phyloP scores from a whole-genome alignment of 1,140 invertebrate species.

The Drosophila arawakana region DNA sequence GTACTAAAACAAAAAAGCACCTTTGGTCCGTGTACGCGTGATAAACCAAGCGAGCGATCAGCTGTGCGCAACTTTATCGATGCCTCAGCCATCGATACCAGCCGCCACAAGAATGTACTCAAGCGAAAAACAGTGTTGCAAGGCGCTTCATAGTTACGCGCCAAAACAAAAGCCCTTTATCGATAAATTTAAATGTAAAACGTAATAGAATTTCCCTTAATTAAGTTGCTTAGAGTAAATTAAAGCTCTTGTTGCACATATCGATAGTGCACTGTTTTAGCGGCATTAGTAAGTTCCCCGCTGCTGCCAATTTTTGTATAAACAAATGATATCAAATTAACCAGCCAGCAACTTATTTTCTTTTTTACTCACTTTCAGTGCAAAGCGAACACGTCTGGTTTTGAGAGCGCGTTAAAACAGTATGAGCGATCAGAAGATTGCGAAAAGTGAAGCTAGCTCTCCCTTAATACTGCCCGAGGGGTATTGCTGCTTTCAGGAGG shows the following conservation, averaged over 20 bases:
- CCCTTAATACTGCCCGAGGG: conserved; percentile 35
- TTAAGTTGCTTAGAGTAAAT: background rate
- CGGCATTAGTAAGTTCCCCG: background rate
- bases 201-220: background rate
- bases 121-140: background rate
- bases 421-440: conserved; percentile 32
- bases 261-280: background rate
- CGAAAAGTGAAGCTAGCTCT: conserved; percentile 18
- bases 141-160: background rate
- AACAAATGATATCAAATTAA: conserved; percentile 20
- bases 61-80: conserved; percentile 41
- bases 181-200: conserved; percentile 1
- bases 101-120: conserved; percentile 1
- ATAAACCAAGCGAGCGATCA: conserved; percentile 39
- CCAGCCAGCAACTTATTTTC: background rate
- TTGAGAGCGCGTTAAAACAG: conserved; percentile 13
- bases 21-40: conserved; percentile 35
- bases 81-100: conserved; percentile 28
- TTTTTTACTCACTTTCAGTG: conserved; percentile 15
- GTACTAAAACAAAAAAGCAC: conserved; percentile 20
- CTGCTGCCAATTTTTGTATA: background rate
- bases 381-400: conserved; percentile 1
- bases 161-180: background rate
- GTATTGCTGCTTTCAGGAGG: conserved; percentile 48
- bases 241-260: background rate